Base-by-base conservation (phyloP, 2,797 vertebrate genomes). In the Xyrichtys novacula region DNA sequence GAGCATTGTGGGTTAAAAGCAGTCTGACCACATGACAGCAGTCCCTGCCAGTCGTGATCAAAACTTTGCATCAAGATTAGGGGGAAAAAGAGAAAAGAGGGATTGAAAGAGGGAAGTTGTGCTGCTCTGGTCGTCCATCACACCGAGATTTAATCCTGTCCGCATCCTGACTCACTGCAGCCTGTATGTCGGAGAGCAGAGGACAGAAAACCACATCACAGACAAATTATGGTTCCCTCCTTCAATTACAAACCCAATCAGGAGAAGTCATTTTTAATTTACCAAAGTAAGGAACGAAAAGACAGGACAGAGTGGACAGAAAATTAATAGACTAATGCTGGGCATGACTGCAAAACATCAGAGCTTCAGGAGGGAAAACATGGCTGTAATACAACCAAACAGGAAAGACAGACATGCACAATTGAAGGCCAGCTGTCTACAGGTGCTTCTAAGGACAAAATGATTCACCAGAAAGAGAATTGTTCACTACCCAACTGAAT, bases 1-100 rank as follows among this genome's bases (percentile, higher is more conserved):
- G 84, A 87, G 84, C 65, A 40, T 5, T 53, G 83, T 69, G 78
- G 40, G 32, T 87, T 89, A 89, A 91, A 92, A 88, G 68, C 43
- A 12, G 49, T 31, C 31, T 67, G 55, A 85, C 61, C 61, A 73
- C 60, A 46, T 2, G 4, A 39, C 53, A 9, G 46, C 3, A 20
- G 44, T 80, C 78, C 46, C 28, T 14, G 34, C 19, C 20, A 7
- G 50, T 65, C 7, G 26, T 31, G 63, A 46, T 76, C 55, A 57
- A 64, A n/a, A n/a, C n/a, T n/a, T n/a, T n/a, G n/a, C n/a, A n/a
- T n/a, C n/a, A 63, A 32, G 32, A 15, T 25, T 22, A 70, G 44
- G 57, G 50, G 25, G 12, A 2, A 11, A 43, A 65, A 23, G 53
- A 44, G 40, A 25, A 25, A 23, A 46, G n/a, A 46, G 36, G 49